Evolutionary conservation across 2,888 invertebrate genomes (phyloP), one percentile per base, ranked within the genome.

Genomic region (Andrena minutula): DNA sequence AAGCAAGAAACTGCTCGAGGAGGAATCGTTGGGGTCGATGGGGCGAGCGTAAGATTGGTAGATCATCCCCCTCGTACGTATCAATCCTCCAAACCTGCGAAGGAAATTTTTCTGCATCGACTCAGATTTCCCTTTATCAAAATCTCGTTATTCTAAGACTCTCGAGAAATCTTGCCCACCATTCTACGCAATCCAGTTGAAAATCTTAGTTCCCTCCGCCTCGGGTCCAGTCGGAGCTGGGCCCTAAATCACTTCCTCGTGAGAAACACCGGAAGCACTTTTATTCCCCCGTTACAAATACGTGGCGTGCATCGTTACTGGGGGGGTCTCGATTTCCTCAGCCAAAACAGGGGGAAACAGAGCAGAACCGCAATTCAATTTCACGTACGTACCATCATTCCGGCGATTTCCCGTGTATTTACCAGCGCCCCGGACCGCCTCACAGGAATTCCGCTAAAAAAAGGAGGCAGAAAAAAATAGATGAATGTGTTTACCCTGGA

Each of bases 281-380:
- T 56, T 56, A 26, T 23, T 23, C 10, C 12, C 26, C 20, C 12
- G 23, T 23, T 23, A 56, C 26, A 26, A 56, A 23, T 26, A 26
- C 56, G 23, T 12, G 23, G 10, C 4, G 8, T 4, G 23, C 23
- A 56, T 56, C 56, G 56, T 23, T 56, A 56, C 23, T 10, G 2
- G 8, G 12, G 41, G 12, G 23, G 3, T 23, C 56, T 56, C 23
- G 23, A 26, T 56, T 56, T 26, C 56, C 56, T 23, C 23, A 23
- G 56, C 23, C 23, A 56, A 56, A 56, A 23, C 56, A 56, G 56
- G 23, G 10, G 56, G 23, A 56, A 56, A 26, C 56, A 56, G 23
- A 56, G 56, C 63, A 5, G n/a, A 53, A 72, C 26, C n/a, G 53
- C 72, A 53, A 51, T 35, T 35, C 35, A 30, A 35, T 64, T 72